Evolutionary conservation across 2,113 vertebrate genomes (phyloP).

Genomic region (Chloropsis cyanopogon): DNA sequence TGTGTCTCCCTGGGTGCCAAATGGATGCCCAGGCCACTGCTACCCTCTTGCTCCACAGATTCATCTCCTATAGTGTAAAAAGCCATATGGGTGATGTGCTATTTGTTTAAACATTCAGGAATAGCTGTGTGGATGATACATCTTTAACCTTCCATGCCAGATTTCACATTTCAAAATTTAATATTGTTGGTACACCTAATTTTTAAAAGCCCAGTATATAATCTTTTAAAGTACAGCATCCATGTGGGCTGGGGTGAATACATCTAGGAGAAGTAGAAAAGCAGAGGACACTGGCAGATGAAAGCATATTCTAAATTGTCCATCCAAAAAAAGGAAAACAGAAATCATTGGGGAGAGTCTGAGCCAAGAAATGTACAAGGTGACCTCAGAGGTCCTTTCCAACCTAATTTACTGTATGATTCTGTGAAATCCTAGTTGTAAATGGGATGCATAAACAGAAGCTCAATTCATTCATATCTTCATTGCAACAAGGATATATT

Average conservation of each 20-base stretch:
- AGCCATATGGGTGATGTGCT: background rate
- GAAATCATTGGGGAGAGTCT: background rate
- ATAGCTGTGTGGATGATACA: background rate
- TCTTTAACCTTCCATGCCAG: background rate
- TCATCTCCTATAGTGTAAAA: background rate
- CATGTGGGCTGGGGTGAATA: background rate
- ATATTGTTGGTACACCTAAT: background rate
- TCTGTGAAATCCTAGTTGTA: constrained; percentile 41
- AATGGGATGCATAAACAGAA: constrained; percentile 35
- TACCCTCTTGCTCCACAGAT: fast-evolving
- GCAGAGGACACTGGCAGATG: background rate
- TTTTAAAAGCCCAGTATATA: background rate
- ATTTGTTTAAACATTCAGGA: background rate
- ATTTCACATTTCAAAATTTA: background rate
- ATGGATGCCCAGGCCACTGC: background rate
- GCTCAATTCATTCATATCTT: background rate
- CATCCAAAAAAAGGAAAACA: background rate
- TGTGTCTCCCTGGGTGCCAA: background rate
- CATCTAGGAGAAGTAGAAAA: background rate
- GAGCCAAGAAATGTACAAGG: background rate
- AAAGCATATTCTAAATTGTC: background rate
- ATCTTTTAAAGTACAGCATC: background rate
- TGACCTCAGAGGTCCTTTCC: constrained; percentile 45
- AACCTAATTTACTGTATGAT: constrained; percentile 58
- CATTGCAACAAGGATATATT: constrained; percentile 50